Evolutionary conservation across 1,140 invertebrate genomes (phyloP), one percentile per base, ranked within the genome.

Genomic region (Cataglyphis hispanica): DNA sequence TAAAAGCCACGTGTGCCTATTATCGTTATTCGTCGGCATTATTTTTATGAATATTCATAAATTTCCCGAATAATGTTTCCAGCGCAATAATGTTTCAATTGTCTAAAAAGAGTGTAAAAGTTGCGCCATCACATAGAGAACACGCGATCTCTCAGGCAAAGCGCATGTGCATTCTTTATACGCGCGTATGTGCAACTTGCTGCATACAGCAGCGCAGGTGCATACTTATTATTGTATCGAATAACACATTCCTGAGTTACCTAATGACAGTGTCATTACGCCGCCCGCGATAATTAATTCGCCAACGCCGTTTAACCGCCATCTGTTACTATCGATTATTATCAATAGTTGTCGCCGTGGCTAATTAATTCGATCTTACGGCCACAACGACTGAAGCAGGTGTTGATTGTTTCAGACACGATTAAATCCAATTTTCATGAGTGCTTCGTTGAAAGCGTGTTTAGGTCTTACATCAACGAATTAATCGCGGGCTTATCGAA

Each of bases 221-320:
- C 53, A 11, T 64, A 34, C 13, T 50, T 50, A 50, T 19, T 46
- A 16, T 66, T 16, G 37, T 19, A 16, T 75, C 31, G 27, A 64
- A 60, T 53, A 53, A 27, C 56, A 34, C 67, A 37, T 81, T 75
- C 31, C 8, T 85, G 37, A 87, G 85, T 87, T 87, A 70, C 56
- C 67, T 72, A 85, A 90, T 70, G 69, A 53, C 61, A 60, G 53
- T 6, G 53, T 64, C 22, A 50, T 80, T 84, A 89, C 16, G 40
- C 11, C 25, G 74, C 40, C 70, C 27, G 53, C 31, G 40, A 6
- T 25, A 70, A 87, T 85, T 90, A 86, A 84, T 76, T 37, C 19
- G 5, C 22, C 19, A 11, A 61, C 34, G 31, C 16, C 8, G 69
- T 50, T 61, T 75, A 58, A 19, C n/a, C 22, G 3, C 34, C 56